Percentiles rank a stretch among this genome's conserved stretches.
Evolutionary conservation across 2,797 vertebrate species (phyloP).

Genomic region (Phataginus tricuspis): DNA sequence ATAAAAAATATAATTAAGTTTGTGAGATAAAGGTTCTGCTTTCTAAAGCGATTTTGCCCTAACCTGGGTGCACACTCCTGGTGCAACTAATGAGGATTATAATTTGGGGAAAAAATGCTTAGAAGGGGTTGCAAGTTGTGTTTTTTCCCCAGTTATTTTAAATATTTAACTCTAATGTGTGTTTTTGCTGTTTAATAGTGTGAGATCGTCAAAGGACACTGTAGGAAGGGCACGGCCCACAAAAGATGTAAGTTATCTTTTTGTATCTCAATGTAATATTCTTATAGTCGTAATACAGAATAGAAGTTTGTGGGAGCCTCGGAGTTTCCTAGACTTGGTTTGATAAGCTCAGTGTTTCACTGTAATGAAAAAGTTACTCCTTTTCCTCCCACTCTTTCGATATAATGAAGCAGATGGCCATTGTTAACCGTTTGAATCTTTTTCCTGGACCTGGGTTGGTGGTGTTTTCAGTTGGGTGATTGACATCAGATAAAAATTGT

Average conservation of each 20-base stretch:
- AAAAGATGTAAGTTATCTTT: constrained; percentile 65
- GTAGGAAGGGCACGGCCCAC: not conserved
- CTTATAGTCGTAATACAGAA: not conserved
- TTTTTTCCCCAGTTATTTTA: not conserved
- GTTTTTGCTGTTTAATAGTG: constrained; percentile 48
- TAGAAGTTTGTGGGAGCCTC: not conserved
- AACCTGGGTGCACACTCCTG: not conserved
- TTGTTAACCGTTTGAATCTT: not conserved
- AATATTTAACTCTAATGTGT: not conserved
- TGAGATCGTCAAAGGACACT: not conserved
- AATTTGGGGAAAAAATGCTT: not conserved
- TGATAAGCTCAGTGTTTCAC: not conserved
- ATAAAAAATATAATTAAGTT: not conserved
- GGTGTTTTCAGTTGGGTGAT: constrained; percentile 26
- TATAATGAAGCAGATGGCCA: not conserved
- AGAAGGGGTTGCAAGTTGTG: not conserved
- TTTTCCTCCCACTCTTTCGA: not conserved
- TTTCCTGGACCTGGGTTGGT: not conserved
- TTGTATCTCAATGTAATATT: not conserved
- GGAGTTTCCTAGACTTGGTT: not conserved
- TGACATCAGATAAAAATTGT: not conserved
- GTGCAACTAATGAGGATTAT: not conserved
- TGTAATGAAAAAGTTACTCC: not conserved
- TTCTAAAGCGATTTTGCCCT: not conserved
- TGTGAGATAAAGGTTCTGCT: not conserved